Evolutionary conservation across 2,888 invertebrate species (phyloP).

Genomic region (Drosophila diplacantha): DNA sequence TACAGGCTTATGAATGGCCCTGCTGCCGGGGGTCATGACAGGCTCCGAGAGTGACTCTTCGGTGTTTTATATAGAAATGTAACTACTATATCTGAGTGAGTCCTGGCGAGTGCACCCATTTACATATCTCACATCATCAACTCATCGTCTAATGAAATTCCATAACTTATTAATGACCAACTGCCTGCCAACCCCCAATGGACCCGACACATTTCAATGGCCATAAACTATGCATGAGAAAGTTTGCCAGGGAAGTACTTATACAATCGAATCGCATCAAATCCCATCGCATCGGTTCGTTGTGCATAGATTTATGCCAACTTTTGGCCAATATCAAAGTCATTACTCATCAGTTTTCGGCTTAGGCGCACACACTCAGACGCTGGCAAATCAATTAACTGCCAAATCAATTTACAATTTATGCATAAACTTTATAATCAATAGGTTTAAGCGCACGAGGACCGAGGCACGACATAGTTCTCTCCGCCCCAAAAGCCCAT

Average conservation of each 20-base stretch:
- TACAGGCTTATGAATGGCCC: constrained; percentile 25
- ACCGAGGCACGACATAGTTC: constrained; percentile 9
- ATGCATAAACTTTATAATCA: constrained; percentile 72
- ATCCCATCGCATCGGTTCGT: constrained; percentile 1
- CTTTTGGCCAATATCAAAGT: constrained; percentile 42
- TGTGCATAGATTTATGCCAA: constrained; percentile 30
- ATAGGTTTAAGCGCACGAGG: constrained; percentile 51
- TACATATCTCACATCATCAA: constrained; percentile 15
- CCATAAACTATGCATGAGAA: constrained; percentile 54
- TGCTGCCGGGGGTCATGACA: neutral
- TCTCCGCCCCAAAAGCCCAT: neutral
- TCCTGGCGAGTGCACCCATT: constrained; percentile 4
- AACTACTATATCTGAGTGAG: neutral
- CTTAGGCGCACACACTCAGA: constrained; percentile 14
- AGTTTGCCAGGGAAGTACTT: constrained; percentile 36
- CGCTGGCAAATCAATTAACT: constrained; percentile 65
- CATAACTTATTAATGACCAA: constrained; percentile 30
- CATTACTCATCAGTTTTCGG: constrained; percentile 41
- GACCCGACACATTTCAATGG: constrained; percentile 50
- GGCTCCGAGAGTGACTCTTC: neutral
- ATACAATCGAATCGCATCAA: constrained; percentile 20
- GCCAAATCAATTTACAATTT: constrained; percentile 70
- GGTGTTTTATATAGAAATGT: neutral
- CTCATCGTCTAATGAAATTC: constrained; percentile 26
- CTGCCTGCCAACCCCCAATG: constrained; percentile 10